Conservation (phyloP, 2,797 vertebrate species). For the Phataginus tetradactyla region DNA sequence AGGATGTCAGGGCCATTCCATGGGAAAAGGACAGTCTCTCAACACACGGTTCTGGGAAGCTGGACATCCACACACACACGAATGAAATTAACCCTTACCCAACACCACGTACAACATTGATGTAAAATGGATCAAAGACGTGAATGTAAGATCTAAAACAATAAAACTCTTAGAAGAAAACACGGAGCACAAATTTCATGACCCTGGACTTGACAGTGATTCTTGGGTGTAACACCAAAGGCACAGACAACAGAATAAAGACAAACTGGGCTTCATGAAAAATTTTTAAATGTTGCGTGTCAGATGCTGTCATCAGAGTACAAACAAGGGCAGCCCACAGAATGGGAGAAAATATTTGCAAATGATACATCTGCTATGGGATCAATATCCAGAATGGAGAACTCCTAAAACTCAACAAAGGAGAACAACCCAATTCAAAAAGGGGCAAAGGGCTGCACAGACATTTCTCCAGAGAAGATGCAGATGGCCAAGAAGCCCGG, state of each 20-base stretch:
- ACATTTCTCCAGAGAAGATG: not conserved
- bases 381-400: no score
- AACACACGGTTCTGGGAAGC: not conserved
- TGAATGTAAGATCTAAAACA: no score
- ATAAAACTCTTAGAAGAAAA: no score
- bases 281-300: not conserved
- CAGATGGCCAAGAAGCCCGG: rapidly evolving
- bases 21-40: not conserved
- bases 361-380: not conserved
- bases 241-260: not conserved
- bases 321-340: not conserved
- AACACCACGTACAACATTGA: not conserved
- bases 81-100: not conserved
- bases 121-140: not conserved
- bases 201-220: not conserved
- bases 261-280: not conserved
- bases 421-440: not conserved
- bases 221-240: not conserved
- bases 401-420: not conserved
- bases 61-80: not conserved
- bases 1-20: not conserved
- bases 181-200: not conserved
- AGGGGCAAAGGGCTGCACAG: not conserved
- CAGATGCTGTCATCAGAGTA: not conserved
- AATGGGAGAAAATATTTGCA: not conserved